Evolutionary conservation across 2,888 invertebrate genomes (phyloP), one percentile per base, ranked within the genome.

Genomic region (Heliconius erato): DNA sequence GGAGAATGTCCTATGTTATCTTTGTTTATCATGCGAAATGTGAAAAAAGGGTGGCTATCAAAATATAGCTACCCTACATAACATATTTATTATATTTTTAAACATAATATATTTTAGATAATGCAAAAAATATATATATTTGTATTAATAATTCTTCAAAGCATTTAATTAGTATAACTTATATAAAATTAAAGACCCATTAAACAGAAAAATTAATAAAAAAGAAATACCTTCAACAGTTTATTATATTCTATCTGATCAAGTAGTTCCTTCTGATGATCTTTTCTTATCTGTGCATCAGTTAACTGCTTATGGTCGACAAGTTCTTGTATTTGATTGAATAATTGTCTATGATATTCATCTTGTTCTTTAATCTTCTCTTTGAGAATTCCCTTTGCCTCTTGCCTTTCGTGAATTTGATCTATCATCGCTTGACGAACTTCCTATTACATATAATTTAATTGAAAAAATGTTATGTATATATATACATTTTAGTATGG

Each of bases 241-340:
- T 91, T 91, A 76, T 92, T 95, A 77, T 95, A 95, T 49, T 92
- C 91, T 0, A 94, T 94, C 87, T 95, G 95, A 0, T 91, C 86
- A 7, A 91, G 16, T 63, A 95, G 78, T 4, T 93, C 86, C 3
- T 83, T 81, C 85, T 94, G 93, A 44, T 92, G 89, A 4, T 87
- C 74, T 85, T 92, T 94, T 85, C 90, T 88, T 0, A 79, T 85
- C 78, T 91, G 89, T 0, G 91, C 92, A 11, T 94, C 92, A 0
- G 89, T 89, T 2, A 90, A 44, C 9, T 91, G 85, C 83, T 91
- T 92, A 68, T 92, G 88, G 0, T 86, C 85, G 1, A 88, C 88
- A 26, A 95, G 85, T 65, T 90, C 85, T 0, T 91, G 78, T n/a
- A 92, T 77, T 80, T 95, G 94, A 0, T 71, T 74, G 49, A 81